Base-by-base conservation (phyloP, 2,888 invertebrate species). In the Tetrapedia diversipes region DNA sequence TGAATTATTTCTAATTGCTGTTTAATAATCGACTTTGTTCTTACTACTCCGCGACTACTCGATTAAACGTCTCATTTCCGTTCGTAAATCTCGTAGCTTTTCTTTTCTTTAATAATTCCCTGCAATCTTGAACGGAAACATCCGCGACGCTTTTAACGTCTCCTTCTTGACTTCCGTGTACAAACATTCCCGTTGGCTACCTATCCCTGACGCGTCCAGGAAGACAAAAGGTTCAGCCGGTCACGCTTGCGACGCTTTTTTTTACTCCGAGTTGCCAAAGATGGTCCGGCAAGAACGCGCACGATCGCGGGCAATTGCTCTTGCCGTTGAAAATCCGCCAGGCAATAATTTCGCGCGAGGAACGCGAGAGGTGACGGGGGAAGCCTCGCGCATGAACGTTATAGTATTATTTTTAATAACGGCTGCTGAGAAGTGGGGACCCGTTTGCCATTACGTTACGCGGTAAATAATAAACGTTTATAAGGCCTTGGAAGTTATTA, bases 381-480 rank as follows among this genome's bases (percentile, higher is more conserved):
- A 65, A 69, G 74, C 43, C n/a, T 45, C 41, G 64, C 64, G 66
- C 63, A 60, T 60, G 77, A 72, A 74, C 66, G 81, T 79, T 82
- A 77, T 78, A 77, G 81, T 83, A 90, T 91, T 90, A 90, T 90
- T 91, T 91, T 91, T 90, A 91, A 91, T 91, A 90, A 80, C 70
- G 73, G 61, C 88, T 85, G 73, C 67, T 51, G 86, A 86, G 87
- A 83, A 86, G 86, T 86, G 86, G 87, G 88, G 87, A 84, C 84
- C 88, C 87, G 90, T 82, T 89, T 86, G 90, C 91, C 90, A 90
- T 91, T 91, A 91, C 90, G 90, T 90, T 90, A 88, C 90, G 90
- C 90, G 90, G 90, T 91, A 91, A 91, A 91, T 91, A 91, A 91
- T 91, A 91, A 91, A 91, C 91, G 91, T 91, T 91, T 91, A 90